Percentiles rank a stretch among this genome's conserved stretches.
These are phyloP conservation scores for Henricia sp. DNA, from an alignment of 53 echinoderm and acorn worm genomes.

Conservation along the genomic window DNA sequence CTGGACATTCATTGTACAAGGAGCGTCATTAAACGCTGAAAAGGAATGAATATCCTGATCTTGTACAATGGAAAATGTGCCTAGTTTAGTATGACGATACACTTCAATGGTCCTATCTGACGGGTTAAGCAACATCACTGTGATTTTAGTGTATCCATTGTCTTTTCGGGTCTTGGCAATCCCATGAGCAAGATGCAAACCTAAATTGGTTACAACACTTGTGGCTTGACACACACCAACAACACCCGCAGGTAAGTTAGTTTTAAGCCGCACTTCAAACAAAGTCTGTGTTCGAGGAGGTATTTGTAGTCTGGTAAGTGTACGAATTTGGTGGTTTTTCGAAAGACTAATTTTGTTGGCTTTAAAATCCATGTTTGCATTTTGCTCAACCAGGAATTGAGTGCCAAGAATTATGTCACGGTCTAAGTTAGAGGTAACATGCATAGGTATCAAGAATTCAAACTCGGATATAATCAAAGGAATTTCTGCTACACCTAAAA, in stretches of 20 bases:
- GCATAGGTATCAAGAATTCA: not conserved
- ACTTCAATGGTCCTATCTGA: too few species aligned
- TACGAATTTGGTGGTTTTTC: not conserved
- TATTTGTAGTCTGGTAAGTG: not conserved
- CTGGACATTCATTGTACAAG: not conserved
- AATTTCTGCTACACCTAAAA: not conserved
- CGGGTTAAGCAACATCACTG: too few species aligned
- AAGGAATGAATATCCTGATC: not conserved
- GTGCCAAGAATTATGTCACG: constrained; percentile 4
- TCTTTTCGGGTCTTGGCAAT: not conserved
- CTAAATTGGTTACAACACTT: not conserved
- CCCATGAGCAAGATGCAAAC: not conserved
- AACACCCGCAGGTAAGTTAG: not conserved
- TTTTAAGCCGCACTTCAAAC: not conserved
- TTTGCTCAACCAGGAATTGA: not conserved
- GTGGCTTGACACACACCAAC: not conserved
- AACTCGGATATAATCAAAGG: not conserved
- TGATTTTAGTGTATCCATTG: too few species aligned
- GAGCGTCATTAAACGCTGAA: constrained; percentile 18
- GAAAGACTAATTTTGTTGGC: not conserved
- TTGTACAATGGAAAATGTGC: constrained; percentile 5
- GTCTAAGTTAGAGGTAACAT: not conserved
- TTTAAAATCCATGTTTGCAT: not conserved
- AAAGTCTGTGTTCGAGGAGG: not conserved
- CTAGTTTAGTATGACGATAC: constrained; percentile 5